Base-by-base conservation (phyloP, 1,140 invertebrate species). In the Drosophila leontia region DNA sequence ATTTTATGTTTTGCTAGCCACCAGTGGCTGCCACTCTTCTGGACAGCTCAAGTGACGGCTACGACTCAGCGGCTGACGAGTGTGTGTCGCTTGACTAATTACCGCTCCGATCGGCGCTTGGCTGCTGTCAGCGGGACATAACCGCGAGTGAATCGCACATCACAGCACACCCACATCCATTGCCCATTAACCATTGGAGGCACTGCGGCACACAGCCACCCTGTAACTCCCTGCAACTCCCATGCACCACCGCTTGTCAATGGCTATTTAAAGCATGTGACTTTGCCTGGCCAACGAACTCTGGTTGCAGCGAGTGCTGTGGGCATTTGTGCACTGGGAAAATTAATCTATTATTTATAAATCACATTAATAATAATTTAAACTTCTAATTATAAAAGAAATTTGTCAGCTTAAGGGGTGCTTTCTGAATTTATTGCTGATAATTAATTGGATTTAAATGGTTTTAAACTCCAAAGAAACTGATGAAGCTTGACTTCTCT, bases 81-180 rank as follows among this genome's bases (percentile, higher is more conserved):
- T 56, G 48, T 56, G 71, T 81, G 68, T 80, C 62, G 78, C 78
- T 72, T 84, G 82, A 85, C 82, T 85, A 75, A 85, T 86, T 70
- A 62, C 67, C 74, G 47, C 45, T 45, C 9, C 32, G 58, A 82
- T 82, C 72, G 51, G 51, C 51, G 51, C 51, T 55, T 55, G 51
- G 19, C 53, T 23, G 53, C 48, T 67, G 76, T 58, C 77, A 62
- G 23, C 37, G 34, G 56, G 56, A 78, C 77, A 78, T 44, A 41
- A 78, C 65, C 58, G 39, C 59, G 56, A 79, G 56, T 57, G 64
- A 37, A 71, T 58, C 51, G 55, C 62, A 50, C 53, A 39, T 48
- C 53, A n/a, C 51, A 70, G 23, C 51, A 70, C 62, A 41, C 56
- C 56, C 56, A 51, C 48, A 34, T 6, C 48, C 48, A 51, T 50